Evolutionary conservation across 2,797 vertebrate species (phyloP).

Genomic region (Microctenopoma lineatum): DNA sequence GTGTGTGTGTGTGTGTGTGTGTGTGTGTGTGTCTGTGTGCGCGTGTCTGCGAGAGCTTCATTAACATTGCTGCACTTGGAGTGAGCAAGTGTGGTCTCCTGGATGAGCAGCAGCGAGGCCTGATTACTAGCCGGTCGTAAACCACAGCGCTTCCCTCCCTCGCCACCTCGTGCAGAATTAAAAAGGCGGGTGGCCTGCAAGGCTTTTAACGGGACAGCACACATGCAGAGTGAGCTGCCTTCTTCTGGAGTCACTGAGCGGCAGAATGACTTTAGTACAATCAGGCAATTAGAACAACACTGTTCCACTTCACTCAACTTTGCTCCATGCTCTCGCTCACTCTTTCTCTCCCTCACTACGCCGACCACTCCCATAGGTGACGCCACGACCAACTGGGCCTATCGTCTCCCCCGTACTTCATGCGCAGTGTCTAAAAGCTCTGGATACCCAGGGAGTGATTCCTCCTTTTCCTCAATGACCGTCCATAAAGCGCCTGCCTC

Average conservation of each 20-base stretch:
- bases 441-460: constrained; percentile 51
- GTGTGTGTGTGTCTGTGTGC: background rate
- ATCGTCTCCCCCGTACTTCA: constrained; percentile 33
- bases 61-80: constrained; percentile 35
- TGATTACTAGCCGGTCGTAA: constrained; percentile 76
- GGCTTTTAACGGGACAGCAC: constrained; percentile 72
- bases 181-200: constrained; percentile 59
- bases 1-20: constrained; percentile 1
- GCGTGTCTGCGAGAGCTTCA: constrained; percentile 20
- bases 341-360: constrained; percentile 21
- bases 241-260: constrained; percentile 59
- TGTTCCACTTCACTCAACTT: constrained; percentile 60
- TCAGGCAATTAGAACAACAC: constrained; percentile 76
- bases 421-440: constrained; percentile 74
- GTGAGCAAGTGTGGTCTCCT: constrained; percentile 27
- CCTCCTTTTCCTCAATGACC: constrained; percentile 35
- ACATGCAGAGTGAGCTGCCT: constrained; percentile 11
- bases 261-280: constrained; percentile 74
- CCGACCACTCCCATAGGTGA: constrained; percentile 54
- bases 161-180: constrained; percentile 58
- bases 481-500: constrained; percentile 34
- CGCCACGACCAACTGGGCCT: constrained; percentile 20
- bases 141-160: constrained; percentile 51
- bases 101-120: constrained; percentile 71
- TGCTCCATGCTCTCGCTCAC: constrained; percentile 38